Base-by-base conservation (phyloP, 2,113 vertebrate genomes). In the Buteo buteo region DNA sequence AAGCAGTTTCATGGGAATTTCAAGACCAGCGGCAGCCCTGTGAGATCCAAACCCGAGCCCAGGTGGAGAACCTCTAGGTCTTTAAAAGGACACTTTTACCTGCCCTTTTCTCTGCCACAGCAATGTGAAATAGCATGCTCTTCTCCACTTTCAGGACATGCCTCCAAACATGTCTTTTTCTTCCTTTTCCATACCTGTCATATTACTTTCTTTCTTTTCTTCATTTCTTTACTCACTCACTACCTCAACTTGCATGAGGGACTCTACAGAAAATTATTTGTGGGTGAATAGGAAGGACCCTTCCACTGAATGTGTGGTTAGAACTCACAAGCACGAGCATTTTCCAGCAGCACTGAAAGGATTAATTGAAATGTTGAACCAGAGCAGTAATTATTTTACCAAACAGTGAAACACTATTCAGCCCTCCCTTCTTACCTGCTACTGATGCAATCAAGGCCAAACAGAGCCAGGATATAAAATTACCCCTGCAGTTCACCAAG, bases 351-450 rank as follows among this genome's bases (percentile, higher is more conserved):
- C 66, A 50, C 65, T 96, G 95, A 97, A 97, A 97, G 92, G 90
- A 92, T 96, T 97, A 97, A 97, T 93, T 97, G 96, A 97, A 94
- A 92, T 47, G 58, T 73, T 86, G 90, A 93, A 78, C 69, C 83
- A 92, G 78, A 93, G 61, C 57, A 77, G 95, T 96, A 94, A 97
- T 97, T 94, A 96, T 89, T 96, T 93, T 91, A 82, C 90, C 74
- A 69, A 96, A 96, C 70, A 97, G 95, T 82, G 88, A 92, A 94
- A 86, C 4, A 1, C 52, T 96, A 88, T 97, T 97, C 96, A 97
- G 42, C 32, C 31, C 61, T 91, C 52, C 45, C 92, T 96, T 88
- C 91, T 90, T 94, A 96, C 94, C 90, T 95, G 85, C 69, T 85
- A 69, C 96, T 94, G 93, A 96, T 93, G 94, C 82, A 97, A 96